phyloP scores from a whole-genome alignment of 2,113 vertebrate genomes.

The Paratilapia polleni region DNA sequence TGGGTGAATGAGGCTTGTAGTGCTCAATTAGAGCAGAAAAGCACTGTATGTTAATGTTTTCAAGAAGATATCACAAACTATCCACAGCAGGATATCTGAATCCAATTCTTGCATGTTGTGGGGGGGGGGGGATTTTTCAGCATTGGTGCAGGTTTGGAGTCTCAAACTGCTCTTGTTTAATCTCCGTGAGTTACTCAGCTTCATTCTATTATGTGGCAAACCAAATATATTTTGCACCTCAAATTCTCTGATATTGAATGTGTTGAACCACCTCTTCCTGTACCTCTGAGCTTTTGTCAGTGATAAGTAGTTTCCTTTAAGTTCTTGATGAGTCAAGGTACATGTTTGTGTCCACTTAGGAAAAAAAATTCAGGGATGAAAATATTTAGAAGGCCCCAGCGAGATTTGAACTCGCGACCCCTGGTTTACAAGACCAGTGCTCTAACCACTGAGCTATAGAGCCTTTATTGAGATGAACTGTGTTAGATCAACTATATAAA shows the following conservation, averaged over 20 bases:
- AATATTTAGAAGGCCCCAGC: conserved; percentile 31
- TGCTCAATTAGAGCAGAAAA: too few relatives aligned
- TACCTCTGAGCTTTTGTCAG: background rate
- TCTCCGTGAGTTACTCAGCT: background rate
- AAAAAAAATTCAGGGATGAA: background rate
- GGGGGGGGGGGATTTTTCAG: too few relatives aligned
- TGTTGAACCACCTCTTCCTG: background rate
- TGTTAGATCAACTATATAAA: background rate
- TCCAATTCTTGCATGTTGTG: too few relatives aligned
- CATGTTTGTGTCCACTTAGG: background rate
- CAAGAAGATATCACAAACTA: too few relatives aligned
- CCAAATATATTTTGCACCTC: background rate
- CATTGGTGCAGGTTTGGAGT: too few relatives aligned
- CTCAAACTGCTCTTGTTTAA: too few relatives aligned
- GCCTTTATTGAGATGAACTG: background rate
- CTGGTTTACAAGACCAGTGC: conserved; percentile 68
- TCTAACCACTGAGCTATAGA: conserved; percentile 73
- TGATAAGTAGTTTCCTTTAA: background rate
- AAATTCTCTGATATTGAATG: background rate
- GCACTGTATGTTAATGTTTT: too few relatives aligned
- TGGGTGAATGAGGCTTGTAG: too few relatives aligned
- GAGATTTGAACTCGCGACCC: conserved; percentile 53
- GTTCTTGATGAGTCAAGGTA: background rate
- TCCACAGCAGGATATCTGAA: too few relatives aligned
- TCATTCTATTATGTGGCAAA: background rate